Conservation (phyloP, 2,113 vertebrate genomes). For the Oncorhynchus keta region DNA sequence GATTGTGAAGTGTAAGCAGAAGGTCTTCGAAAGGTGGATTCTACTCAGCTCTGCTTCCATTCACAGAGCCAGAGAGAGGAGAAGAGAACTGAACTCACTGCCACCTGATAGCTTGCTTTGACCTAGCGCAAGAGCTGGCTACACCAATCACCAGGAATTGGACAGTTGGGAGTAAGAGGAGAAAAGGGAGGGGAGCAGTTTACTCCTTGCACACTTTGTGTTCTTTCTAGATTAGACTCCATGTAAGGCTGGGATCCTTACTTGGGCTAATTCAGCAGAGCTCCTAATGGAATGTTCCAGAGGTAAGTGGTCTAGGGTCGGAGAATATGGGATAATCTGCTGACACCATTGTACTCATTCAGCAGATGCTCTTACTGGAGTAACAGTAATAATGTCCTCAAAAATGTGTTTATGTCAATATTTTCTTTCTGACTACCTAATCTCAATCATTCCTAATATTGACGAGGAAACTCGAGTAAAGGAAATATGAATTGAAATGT, state of each 20-base stretch:
- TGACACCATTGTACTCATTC: not conserved
- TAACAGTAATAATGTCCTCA: too few relatives aligned
- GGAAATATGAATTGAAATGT: slow-evolving; percentile 10
- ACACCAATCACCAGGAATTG: not conserved
- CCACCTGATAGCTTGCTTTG: not conserved
- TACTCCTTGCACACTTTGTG: slow-evolving; percentile 6
- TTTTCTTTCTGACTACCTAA: too few relatives aligned
- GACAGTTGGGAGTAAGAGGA: too few relatives aligned
- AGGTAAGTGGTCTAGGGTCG: not conserved
- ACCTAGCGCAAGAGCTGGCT: not conserved
- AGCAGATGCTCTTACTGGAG: not conserved
- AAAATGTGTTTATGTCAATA: too few relatives aligned
- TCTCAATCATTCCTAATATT: slow-evolving; percentile 12
- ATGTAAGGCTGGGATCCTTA: slow-evolving; percentile 22
- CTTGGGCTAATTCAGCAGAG: not conserved
- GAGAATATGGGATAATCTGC: not conserved
- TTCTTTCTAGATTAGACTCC: slow-evolving; percentile 12
- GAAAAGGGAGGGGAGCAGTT: not conserved
- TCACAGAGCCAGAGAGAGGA: not conserved
- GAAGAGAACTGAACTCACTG: not conserved
- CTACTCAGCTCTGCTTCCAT: not conserved
- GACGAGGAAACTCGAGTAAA: slow-evolving; percentile 8
- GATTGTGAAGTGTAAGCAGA: not conserved
- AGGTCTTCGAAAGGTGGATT: not conserved
- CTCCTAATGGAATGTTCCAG: not conserved